Base-by-base conservation (phyloP, 2,888 invertebrate species). In the Macrophya alboannulata region DNA sequence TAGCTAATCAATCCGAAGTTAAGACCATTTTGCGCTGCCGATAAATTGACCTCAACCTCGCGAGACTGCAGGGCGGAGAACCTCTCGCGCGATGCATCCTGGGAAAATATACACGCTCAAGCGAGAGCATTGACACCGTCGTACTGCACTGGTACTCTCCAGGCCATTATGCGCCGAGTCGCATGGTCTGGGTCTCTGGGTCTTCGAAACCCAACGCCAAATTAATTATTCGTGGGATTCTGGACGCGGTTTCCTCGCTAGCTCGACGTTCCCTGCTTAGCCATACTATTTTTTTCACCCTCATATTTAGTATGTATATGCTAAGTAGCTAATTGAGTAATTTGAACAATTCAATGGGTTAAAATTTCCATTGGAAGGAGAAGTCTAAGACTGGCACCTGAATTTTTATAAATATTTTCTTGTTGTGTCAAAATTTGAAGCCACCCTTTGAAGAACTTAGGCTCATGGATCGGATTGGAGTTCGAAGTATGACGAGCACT, bases 221-320 rank as follows among this genome's bases (percentile, higher is more conserved):
- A 81, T 62, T 81, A 81, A 81, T 81, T 81, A 62, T 62, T 62
- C 81, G 81, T 81, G 59, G 81, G 81, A 81, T 59, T 81, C 81
- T 81, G 59, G 59, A 81, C 43, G 81, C 17, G 40, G 40, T 81
- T 59, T 62, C 10, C 55, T 76, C 76, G 3, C 31, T 31, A 31
- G 25, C n/a, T 17, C 21, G 43, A 10, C 43, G 31, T 40, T 59
- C 59, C 31, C 31, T 31, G n/a, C 12, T 59, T 12, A 43, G 12
- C 37, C 40, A 21, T 1, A 37, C 21, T 31, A 37, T n/a, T 77
- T 77, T 17, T 15, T n/a, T n/a, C 51, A n/a, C 31, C 31, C 25
- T 37, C 25, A 55, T 37, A 9, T 74, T 25, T n/a, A 45, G 1
- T 43, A n/a, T 40, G n/a, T n/a, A n/a, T n/a, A n/a, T n/a, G n/a